phyloP scores from a whole-genome alignment of 2,797 vertebrate genomes.

The Coilia nasus region DNA sequence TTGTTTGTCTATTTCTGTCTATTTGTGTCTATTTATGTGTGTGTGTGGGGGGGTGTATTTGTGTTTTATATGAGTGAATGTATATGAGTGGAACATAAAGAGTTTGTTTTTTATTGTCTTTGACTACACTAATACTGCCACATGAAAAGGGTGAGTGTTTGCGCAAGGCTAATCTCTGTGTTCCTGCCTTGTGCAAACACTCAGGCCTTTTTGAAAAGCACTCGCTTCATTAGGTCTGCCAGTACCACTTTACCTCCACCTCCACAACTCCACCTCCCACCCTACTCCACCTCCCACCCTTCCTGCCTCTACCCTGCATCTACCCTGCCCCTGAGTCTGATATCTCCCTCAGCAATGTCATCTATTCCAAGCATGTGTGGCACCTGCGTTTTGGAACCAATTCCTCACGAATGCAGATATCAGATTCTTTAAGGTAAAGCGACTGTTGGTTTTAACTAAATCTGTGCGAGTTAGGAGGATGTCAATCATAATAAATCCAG shows the following conservation, averaged over 20 bases:
- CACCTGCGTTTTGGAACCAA: background rate
- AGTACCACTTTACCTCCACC: background rate
- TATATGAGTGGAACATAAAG: background rate
- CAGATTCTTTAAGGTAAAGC: background rate
- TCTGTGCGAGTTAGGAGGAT: background rate
- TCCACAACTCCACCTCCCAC: background rate
- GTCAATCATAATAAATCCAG: background rate
- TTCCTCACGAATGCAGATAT: background rate
- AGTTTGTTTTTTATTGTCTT: background rate
- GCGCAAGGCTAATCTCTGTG: background rate
- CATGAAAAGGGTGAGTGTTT: conserved; percentile 14
- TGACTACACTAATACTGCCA: conserved; percentile 2
- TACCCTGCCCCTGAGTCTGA: background rate
- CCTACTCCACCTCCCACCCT: background rate
- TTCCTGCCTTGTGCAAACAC: conserved; percentile 16
- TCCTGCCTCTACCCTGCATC: background rate
- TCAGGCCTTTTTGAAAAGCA: background rate
- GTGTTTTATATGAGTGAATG: background rate
- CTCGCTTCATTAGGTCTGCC: background rate
- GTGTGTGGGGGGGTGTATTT: background rate
- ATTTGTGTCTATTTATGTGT: background rate
- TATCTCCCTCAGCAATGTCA: background rate
- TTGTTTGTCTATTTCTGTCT: background rate
- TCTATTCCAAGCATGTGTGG: background rate
- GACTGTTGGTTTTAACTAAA: background rate